Evolutionary conservation across 2,888 invertebrate genomes (phyloP), one percentile per base, ranked within the genome.

Genomic region (Amiota mariae): DNA sequence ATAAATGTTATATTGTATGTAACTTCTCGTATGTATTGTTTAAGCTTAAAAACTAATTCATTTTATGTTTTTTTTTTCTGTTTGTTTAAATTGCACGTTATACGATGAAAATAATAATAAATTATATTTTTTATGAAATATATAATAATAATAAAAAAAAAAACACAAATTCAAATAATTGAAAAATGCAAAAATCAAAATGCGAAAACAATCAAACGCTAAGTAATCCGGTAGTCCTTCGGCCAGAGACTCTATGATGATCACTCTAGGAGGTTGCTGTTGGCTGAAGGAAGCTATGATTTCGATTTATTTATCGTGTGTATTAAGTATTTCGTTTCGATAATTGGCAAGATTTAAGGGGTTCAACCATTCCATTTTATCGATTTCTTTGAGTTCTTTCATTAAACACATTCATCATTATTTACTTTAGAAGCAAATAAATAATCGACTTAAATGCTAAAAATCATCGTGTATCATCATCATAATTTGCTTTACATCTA

Each of bases 371-470:
- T 54, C 11, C 12, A 8, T 10, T 15, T 13, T 54, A 15, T 54
- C 54, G 54, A 54, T 8, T 9, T 57, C 15, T 59, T 59, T 59
- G 2, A 20, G 20, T 11, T 59, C 11, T 57, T 36, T 36, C 36
- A 24, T 24, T 2, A n/a, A n/a, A n/a, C n/a, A n/a, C n/a, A 36
- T 36, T 36, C 2, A 36, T 36, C 36, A 18, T 59, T n/a, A 15
- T 20, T 59, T 64, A 64, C 64, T 64, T 64, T 64, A 15, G 47
- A 64, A 64, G 83, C 85, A 83, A 84, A 85, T 75, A 78, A 83
- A 83, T 76, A 74, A 73, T 72, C 63, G 73, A 76, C 72, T 68
- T 73, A 74, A 46, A 64, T 64, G 64, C 64, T 61, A 75, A 72
- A 75, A 72, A 76, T 72, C 57, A 57, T 36, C 36, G 36, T 36